Percentiles rank a stretch among this genome's conserved stretches.
phyloP scores from a whole-genome alignment of 35 echinoderm and acorn worm species.

The Antedon bifida region DNA sequence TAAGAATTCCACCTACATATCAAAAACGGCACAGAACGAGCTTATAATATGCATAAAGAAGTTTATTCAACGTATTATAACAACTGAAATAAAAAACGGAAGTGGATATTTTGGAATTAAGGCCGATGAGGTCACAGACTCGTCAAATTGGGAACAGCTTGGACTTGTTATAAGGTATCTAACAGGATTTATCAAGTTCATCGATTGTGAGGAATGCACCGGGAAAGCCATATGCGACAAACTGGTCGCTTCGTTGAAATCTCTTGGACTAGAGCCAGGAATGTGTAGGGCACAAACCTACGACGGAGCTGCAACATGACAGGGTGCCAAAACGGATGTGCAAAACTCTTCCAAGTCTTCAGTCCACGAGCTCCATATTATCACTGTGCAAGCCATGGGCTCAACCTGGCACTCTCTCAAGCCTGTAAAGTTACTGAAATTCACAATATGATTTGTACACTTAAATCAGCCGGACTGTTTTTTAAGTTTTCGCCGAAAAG shows the following conservation, averaged over 20 bases:
- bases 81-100: conserved; percentile 23
- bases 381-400: not conserved
- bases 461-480: not conserved
- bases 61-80: conserved; percentile 22
- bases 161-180: conserved; percentile 36
- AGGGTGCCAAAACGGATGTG: not conserved
- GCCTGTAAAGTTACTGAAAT: not conserved
- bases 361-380: not conserved
- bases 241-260: not conserved
- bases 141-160: conserved; percentile 47
- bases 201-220: not conserved
- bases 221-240: not conserved
- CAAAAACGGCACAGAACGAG: conserved; percentile 50
- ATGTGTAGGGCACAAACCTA: conserved; percentile 24
- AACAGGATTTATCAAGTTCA: not conserved
- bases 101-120: conserved; percentile 18
- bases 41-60: conserved; percentile 41
- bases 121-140: conserved; percentile 61
- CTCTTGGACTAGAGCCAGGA: conserved; percentile 10
- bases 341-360: not conserved
- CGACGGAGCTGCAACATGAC: conserved; percentile 30
- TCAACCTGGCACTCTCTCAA: not conserved
- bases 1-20: conserved; percentile 42
- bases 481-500: not conserved
- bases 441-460: not conserved